phyloP scores from a whole-genome alignment of 2,113 vertebrate genomes.

The Oncorhynchus kisutch region DNA sequence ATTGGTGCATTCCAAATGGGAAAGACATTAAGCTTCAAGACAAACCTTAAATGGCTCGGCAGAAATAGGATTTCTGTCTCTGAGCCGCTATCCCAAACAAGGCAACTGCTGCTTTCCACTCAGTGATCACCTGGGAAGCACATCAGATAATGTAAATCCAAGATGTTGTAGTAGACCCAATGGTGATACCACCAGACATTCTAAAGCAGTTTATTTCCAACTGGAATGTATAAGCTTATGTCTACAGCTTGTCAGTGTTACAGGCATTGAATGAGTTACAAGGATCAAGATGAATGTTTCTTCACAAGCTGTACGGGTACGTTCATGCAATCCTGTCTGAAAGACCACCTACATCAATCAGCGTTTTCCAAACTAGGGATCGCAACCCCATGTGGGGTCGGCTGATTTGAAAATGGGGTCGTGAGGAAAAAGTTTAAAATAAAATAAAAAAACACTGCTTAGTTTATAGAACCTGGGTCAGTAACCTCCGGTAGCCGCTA shows the following conservation, averaged over 20 bases:
- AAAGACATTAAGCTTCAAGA: not conserved
- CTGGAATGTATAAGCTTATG: not conserved
- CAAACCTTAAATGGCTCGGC: slow-evolving; percentile 6
- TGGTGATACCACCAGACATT: not conserved
- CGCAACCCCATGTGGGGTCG: no score
- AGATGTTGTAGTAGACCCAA: not conserved
- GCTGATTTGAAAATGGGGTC: no score
- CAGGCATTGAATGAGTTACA: slow-evolving; percentile 2
- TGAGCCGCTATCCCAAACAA: not conserved
- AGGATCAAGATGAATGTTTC: slow-evolving; percentile 2
- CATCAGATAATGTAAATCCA: not conserved
- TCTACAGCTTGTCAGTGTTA: not conserved
- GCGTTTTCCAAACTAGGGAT: no score
- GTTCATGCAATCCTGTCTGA: slow-evolving; percentile 4
- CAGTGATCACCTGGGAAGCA: not conserved
- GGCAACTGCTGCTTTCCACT: not conserved
- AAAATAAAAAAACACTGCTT: no score
- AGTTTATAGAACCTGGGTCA: no score
- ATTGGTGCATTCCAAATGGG: slow-evolving; percentile 11
- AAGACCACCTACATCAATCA: not conserved
- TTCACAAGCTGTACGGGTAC: not conserved
- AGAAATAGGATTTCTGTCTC: not conserved
- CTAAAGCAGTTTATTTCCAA: not conserved
- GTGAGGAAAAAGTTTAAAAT: no score
- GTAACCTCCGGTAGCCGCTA: no score